These are phyloP conservation scores for Strix uralensis DNA, from an alignment of 2,113 vertebrate genomes.

Conservation along the genomic window DNA sequence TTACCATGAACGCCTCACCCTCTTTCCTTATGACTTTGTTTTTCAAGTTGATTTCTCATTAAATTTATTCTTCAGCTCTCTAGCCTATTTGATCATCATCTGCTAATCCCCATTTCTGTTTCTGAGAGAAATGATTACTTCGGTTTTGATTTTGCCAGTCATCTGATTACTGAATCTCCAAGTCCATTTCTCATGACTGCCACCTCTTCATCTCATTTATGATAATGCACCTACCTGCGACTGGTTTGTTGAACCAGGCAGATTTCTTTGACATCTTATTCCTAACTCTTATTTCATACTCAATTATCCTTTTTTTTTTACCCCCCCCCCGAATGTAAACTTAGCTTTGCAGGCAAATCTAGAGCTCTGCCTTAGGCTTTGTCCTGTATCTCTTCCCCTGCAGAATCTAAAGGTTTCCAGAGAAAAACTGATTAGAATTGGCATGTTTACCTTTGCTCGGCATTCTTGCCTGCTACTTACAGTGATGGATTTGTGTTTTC, in stretches of 20 bases:
- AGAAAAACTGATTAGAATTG: not conserved
- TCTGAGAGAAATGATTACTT: not conserved
- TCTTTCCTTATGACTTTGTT: not conserved
- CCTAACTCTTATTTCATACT: not conserved
- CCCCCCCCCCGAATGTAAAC: rapidly evolving
- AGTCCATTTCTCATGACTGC: not conserved
- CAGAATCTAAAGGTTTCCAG: not conserved
- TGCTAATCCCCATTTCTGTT: not conserved
- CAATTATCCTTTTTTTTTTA: not conserved
- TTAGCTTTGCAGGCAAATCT: not conserved
- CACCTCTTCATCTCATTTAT: not conserved
- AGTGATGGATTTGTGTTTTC: not conserved
- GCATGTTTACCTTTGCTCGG: not conserved
- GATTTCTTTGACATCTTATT: not conserved
- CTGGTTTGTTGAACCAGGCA: not conserved
- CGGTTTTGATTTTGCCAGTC: not conserved
- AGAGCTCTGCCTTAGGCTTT: not conserved
- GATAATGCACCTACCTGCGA: not conserved
- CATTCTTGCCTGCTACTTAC: not conserved
- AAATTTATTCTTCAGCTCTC: not conserved
- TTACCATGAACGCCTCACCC: rapidly evolving
- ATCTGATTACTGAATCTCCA: not conserved
- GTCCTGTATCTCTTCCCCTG: not conserved
- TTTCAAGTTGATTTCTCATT: not conserved
- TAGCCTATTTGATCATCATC: not conserved